Evolutionary conservation across 1,140 invertebrate species (phyloP).

Genomic region (Camponotus pennsylvanicus): DNA sequence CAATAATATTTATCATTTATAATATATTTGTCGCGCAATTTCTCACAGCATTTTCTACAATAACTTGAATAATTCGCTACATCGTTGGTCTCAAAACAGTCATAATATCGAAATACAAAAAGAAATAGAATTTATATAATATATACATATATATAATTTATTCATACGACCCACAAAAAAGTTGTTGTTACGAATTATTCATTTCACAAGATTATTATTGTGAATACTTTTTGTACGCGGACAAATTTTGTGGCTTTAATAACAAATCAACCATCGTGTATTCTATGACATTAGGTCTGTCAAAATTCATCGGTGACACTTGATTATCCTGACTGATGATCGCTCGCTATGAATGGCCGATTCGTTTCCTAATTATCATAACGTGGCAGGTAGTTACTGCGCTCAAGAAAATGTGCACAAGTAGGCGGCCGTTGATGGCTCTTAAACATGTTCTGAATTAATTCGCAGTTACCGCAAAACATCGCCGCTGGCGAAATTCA

Average conservation of each 20-base stretch:
- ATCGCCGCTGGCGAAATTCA: constrained; percentile 37
- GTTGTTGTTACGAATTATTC: neutral
- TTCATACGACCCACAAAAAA: neutral
- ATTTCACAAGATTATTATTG: neutral
- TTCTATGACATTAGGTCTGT: neutral
- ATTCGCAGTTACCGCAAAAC: constrained; percentile 49
- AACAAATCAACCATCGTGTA: neutral
- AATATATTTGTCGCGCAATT: too few species aligned
- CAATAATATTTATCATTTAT: too few species aligned
- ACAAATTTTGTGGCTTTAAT: neutral
- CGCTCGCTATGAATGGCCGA: constrained; percentile 36
- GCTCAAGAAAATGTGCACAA: constrained; percentile 33
- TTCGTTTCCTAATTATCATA: constrained; percentile 69
- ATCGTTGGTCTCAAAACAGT: neutral
- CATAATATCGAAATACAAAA: neutral
- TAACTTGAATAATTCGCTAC: neutral
- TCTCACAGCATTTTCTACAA: neutral
- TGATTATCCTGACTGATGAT: constrained; percentile 39
- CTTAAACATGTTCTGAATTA: constrained; percentile 52
- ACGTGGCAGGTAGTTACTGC: constrained; percentile 33
- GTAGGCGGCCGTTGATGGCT: constrained; percentile 43
- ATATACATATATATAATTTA: neutral
- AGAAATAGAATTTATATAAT: neutral
- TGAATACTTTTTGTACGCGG: neutral
- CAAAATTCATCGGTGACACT: constrained; percentile 31